Conservation (phyloP, 2,797 vertebrate genomes). For the Molossus molossus region DNA sequence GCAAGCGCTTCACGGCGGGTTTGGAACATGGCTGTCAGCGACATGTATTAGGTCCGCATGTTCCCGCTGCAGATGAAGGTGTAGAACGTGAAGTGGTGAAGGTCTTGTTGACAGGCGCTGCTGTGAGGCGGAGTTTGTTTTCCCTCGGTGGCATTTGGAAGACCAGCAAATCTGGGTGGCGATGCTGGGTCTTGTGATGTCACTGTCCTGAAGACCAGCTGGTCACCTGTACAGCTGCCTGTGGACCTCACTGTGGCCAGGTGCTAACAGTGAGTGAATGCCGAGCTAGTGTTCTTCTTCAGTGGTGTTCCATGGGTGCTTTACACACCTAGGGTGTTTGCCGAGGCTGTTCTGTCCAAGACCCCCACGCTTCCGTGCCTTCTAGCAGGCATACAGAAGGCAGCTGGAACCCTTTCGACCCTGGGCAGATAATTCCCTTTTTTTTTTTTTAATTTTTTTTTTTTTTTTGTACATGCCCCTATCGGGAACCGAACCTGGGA, state of each 20-base stretch:
- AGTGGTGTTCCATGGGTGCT: neutral
- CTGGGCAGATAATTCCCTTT: neutral
- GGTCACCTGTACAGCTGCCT: neutral
- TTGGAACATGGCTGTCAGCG: neutral
- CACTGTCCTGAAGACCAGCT: neutral
- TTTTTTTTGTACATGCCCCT: too few relatives aligned
- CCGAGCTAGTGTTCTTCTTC: neutral
- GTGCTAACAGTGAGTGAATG: neutral
- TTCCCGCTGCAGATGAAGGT: neutral
- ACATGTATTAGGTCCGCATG: neutral
- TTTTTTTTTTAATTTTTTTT: too few relatives aligned
- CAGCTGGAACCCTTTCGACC: neutral
- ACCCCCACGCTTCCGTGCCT: neutral
- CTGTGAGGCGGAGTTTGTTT: neutral
- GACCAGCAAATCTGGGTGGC: neutral
- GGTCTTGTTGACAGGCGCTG: neutral
- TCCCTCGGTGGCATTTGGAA: neutral
- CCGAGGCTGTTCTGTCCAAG: neutral
- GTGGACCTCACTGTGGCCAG: neutral
- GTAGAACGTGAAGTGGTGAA: neutral
- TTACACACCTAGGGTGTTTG: neutral
- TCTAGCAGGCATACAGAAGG: neutral
- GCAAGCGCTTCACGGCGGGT: neutral
- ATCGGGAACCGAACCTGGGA: too few relatives aligned
- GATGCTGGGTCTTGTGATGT: neutral